Evolutionary conservation across 1,140 invertebrate species (phyloP), one percentile per base, ranked within the genome.

Genomic region (Phenacoccus solenopsis): DNA sequence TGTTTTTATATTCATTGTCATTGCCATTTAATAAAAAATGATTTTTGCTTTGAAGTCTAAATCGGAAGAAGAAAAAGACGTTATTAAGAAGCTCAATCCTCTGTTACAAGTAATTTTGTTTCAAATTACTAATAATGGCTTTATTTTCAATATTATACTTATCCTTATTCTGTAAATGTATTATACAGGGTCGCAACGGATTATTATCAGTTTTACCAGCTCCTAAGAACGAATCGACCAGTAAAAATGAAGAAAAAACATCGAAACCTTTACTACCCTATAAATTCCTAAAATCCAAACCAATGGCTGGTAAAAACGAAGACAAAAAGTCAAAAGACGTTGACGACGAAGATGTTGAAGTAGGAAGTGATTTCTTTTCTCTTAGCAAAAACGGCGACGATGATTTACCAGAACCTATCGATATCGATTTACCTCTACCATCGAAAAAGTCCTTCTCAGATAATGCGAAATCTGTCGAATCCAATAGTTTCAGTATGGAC

Each of bases 281-380:
- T 69, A 69, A 69, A 7, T 22, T 67, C 30, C 21, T 32, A 73
- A 69, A 70, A 25, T 49, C 70, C 72, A 73, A 67, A 22, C 38
- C 22, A 49, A 70, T 68, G 1, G 10, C 28, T 70, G 28, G 32
- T 67, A 30, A 30, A 5, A 70, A 59, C 69, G 68, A 1, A 12
- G 21, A 59, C 22, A 68, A 73, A 59, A 10, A 0, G 7, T 13
- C 20, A 30, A 38, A 76, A 22, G 75, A 76, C 73, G 77, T 78
- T 72, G 79, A 81, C 28, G 80, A 79, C 38, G 80, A 81, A 72
- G 81, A 82, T 28, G 82, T 83, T 56, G 78, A 80, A 5, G 80
- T 81, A 74, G 78, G 78, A 21, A 70, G 76, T 3, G 74, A 72
- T 13, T 78, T 77, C 73, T 76, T 78, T 70, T 75, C 74, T 20